Evolutionary conservation across 2,113 vertebrate species (phyloP), one percentile per base, ranked within the genome.

Genomic region (Oncorhynchus gorbuscha): DNA sequence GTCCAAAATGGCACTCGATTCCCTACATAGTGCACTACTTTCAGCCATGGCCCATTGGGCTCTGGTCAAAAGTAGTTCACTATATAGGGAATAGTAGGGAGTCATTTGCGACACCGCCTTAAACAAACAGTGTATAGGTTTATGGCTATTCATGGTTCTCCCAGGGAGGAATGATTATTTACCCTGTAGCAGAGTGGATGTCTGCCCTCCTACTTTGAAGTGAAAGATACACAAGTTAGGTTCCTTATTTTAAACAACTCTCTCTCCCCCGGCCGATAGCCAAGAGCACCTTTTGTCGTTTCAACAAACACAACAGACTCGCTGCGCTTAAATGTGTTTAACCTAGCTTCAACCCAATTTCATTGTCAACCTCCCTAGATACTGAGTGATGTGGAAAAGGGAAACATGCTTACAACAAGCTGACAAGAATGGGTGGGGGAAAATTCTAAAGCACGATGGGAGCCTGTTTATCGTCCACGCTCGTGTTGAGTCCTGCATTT

Each of bases 191-290:
- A 26, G 75, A 30, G 69, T 71, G 55, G 55, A 71, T 35, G 68
- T 71, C 30, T 59, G 49, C 26, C 35, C 55, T 71, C 18, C 18
- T 68, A 20, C 22, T 76, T 26, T 24, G 67, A 70, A 67, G 74
- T 69, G 67, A 69, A 69, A 69, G 67, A 76, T 61, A n/a, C 12
- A 39, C 48, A 59, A 69, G 75, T 76, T 76, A 76, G 70, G 75
- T 76, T 55, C 75, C 64, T 76, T 76, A 65, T 76, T 76, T 76
- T 32, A 59, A 69, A 69, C 65, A 69, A 58, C 49, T 59, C 67
- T 76, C 58, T 61, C 68, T 61, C 61, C 24, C 45, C 58, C 61
- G 67, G 51, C 67, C 59, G 7, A 39, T 64, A 28, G 26, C 67
- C 67, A 28, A 61, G 48, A 39, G 70, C 70, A 70, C 51, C 32